Conservation (phyloP, 2,113 vertebrate species). For the Bubo scandiacus region DNA sequence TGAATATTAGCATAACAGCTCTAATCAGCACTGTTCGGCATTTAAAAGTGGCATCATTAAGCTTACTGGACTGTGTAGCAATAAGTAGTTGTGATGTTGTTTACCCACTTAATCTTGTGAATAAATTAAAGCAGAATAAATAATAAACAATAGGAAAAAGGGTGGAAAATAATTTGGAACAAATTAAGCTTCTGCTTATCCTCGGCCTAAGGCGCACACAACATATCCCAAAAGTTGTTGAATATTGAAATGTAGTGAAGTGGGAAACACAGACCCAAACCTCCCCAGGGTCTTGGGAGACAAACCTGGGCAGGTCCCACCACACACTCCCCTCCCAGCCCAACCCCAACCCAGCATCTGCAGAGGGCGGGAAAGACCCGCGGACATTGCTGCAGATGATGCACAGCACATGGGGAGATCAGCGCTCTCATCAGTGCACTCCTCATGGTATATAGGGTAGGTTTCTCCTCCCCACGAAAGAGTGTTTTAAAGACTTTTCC, state of each 20-base stretch:
- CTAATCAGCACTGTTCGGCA: not conserved
- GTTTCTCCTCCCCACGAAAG: too few species aligned
- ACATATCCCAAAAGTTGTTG: not conserved
- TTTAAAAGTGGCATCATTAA: constrained; percentile 28
- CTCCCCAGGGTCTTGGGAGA: not conserved
- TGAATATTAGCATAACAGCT: constrained; percentile 1
- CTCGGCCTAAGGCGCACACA: not conserved
- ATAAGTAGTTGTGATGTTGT: constrained; percentile 36
- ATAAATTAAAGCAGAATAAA: constrained; percentile 60
- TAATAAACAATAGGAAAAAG: constrained; percentile 59
- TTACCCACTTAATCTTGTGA: constrained; percentile 59
- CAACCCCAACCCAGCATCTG: not conserved
- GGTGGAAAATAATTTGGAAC: constrained; percentile 23
- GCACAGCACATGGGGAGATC: too few species aligned
- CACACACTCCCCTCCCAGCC: not conserved
- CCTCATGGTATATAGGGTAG: fast-evolving
- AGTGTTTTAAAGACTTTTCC: not conserved
- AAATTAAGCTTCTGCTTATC: not conserved
- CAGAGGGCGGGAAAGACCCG: too few species aligned
- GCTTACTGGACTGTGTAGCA: constrained; percentile 51
- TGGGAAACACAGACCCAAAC: not conserved
- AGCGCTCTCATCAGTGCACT: not conserved
- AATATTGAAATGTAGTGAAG: not conserved
- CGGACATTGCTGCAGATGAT: fast-evolving
- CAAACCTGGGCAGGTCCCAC: not conserved